Evolutionary conservation across 2,113 vertebrate species (phyloP), one percentile per base, ranked within the genome.

Genomic region (Channa argus): DNA sequence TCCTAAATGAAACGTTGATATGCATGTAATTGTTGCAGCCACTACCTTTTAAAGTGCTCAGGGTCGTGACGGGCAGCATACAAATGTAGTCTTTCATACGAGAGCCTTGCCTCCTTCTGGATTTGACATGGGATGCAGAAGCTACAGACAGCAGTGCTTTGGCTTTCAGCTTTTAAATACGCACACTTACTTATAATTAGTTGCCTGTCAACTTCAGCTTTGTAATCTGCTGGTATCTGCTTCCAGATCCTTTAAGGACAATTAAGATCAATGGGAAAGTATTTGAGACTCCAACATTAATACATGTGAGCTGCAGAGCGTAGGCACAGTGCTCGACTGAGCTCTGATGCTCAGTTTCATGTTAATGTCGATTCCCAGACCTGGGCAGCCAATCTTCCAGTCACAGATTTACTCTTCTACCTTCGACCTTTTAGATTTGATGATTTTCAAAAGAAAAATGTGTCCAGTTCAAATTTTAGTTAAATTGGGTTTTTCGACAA

Each of bases 1-100:
- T 41, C 38, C 33, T 6, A 11, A 79, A 74, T 10, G 11, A 74
- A 60, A 74, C 72, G 38, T 36, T 39, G 50, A 73, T 54, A 15
- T 15, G 59, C 36, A 37, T 4, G 15, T 60, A 50, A 74, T 24
- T 15, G 51, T 43, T 8, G 49, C 1, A 39, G 64, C 37, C 14
- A 45, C 47, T 15, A 44, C 6, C 61, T 51, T 82, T 79, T 39
- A 54, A 37, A 54, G 56, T 53, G 13, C 56, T 54, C 4, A 24
- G 3, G 3, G n/a, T 34, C 46, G 1, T 5, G 14, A 69, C 50
- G 15, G 1, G 34, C 24, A 8, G 78, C 14, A 43, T n/a, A 24
- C 10, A 54, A 36, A 77, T 36, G 0, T 71, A 37, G 12, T 36
- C 56, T 9, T 64, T 69, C 13, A 50, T 45, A 6, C 2, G 0